Base-by-base conservation (phyloP, 1,140 invertebrate species). In the Anastatus disparis region DNA sequence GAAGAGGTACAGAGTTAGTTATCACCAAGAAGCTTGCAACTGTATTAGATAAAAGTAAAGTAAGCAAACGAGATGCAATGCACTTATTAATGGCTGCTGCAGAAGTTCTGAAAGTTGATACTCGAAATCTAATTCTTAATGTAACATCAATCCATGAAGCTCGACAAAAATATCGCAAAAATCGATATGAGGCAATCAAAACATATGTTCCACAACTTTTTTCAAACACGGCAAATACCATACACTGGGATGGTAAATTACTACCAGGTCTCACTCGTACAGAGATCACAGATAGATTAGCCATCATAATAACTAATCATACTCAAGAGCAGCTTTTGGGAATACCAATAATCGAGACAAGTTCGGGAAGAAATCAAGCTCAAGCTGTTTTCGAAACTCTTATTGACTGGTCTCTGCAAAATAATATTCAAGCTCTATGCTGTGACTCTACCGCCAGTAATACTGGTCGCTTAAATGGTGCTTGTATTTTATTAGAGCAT, bases 211-310 rank as follows among this genome's bases (percentile, higher is more conserved):
- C 53, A 40, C 38, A 40, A 40, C 38, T 40, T 40, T 40, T 40
- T 13, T 40, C 38, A 40, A 40, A 40, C 38, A 8, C 38, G 13
- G 13, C 38, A 40, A 40, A 62, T n/a, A 72, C 63, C 10, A 4
- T 76, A 20, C 75, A 75, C 48, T 77, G 65, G 69, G 75, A 77
- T 61, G 64, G 73, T 3, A 76, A 76, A 67, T 40, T n/a, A n/a
- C n/a, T n/a, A n/a, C n/a, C n/a, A n/a, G n/a, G n/a, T n/a, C n/a
- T n/a, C n/a, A n/a, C n/a, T n/a, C n/a, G n/a, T n/a, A n/a, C n/a
- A n/a, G n/a, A n/a, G n/a, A n/a, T n/a, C n/a, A n/a, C n/a, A n/a
- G n/a, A n/a, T n/a, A n/a, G n/a, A n/a, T n/a, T n/a, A n/a, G n/a
- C n/a, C n/a, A n/a, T n/a, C n/a, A n/a, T 73, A 15, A 38, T 69